A percentile compares a stretch with the other conserved stretches of the same genome.
phyloP scores from a whole-genome alignment of 1,140 invertebrate species.

The Hesperophylax magnus region DNA sequence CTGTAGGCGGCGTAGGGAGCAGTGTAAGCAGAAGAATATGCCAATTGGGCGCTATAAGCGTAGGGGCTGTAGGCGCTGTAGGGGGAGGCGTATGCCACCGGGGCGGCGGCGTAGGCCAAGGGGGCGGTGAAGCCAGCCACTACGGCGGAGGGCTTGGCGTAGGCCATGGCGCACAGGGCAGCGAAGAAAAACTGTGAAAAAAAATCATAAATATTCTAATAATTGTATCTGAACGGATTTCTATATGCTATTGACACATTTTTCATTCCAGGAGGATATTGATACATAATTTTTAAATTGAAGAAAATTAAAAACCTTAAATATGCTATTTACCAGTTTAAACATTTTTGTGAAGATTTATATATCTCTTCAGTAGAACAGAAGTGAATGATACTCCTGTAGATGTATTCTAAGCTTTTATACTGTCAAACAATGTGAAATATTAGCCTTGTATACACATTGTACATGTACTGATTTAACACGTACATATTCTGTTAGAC shows the following conservation, averaged over 20 bases:
- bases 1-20: constrained; percentile 55
- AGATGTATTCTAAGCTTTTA: neutral
- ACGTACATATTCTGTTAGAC: too few species aligned
- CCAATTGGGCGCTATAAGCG: constrained; percentile 35
- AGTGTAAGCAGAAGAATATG: constrained; percentile 30
- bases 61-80: constrained; percentile 67
- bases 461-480: too few species aligned
- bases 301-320: neutral
- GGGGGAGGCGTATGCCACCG: constrained; percentile 59
- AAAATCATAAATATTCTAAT: too few species aligned
- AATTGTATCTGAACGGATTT: neutral
- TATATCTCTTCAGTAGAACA: neutral
- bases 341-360: neutral
- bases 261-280: too few species aligned
- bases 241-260: too few species aligned
- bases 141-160: constrained; percentile 65
- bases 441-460: neutral
- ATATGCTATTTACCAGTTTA: neutral
- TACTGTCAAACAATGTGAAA: neutral
- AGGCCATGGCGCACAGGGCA: constrained; percentile 68
- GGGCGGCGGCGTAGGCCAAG: constrained; percentile 62
- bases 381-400: neutral
- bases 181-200: constrained; percentile 67
- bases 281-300: too few species aligned
- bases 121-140: constrained; percentile 52